These are phyloP conservation scores for Alcedo atthis DNA, from an alignment of 2,797 vertebrate genomes.

Conservation along the genomic window DNA sequence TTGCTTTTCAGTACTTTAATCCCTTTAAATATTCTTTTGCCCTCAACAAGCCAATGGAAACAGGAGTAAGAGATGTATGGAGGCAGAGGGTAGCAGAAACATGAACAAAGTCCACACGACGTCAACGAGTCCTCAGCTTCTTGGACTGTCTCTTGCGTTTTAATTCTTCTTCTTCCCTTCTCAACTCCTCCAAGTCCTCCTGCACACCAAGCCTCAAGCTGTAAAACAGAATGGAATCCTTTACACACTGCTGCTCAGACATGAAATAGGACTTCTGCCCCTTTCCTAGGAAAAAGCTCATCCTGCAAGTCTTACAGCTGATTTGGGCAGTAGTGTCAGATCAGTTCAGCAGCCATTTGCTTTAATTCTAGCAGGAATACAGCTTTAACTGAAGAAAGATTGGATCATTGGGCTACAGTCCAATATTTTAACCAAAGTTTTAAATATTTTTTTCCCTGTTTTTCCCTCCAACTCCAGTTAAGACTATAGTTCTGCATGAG, in stretches of 20 bases:
- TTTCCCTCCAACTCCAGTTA: background rate
- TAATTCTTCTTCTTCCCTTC: constrained; percentile 85
- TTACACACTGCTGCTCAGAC: background rate
- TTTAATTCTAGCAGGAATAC: background rate
- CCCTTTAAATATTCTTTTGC: constrained; percentile 74
- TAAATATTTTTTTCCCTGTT: too few relatives aligned
- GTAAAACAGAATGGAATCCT: constrained; percentile 30
- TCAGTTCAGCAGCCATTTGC: background rate
- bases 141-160: constrained; percentile 77
- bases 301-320: background rate
- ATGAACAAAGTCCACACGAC: constrained; percentile 27
- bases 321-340: background rate
- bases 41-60: constrained; percentile 77
- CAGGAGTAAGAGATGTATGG: constrained; percentile 55
- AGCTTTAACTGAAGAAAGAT: background rate
- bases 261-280: background rate
- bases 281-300: background rate
- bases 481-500: background rate
- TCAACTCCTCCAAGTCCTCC: constrained; percentile 91
- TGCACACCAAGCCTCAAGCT: constrained; percentile 90
- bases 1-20: constrained; percentile 75
- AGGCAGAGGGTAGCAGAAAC: constrained; percentile 60
- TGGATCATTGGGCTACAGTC: background rate
- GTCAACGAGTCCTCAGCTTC: constrained; percentile 77
- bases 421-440: background rate